Conservation (phyloP, 2,113 vertebrate species). For the Podiceps cristatus region DNA sequence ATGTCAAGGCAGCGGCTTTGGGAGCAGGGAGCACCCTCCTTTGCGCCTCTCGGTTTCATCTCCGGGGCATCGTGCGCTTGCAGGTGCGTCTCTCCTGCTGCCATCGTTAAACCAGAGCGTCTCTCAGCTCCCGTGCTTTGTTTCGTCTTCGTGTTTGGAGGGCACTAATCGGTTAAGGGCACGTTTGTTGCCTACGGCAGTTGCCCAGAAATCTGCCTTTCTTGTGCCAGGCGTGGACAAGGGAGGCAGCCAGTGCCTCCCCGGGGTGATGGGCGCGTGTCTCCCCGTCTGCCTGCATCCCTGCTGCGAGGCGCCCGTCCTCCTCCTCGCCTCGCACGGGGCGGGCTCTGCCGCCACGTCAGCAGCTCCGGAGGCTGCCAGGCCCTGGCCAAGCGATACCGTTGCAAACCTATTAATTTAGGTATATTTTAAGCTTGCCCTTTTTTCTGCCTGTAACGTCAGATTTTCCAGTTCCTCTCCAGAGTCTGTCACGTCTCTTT, state of each 20-base stretch:
- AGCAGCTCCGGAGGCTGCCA: not conserved
- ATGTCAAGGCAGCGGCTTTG: not conserved
- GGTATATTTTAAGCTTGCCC: not conserved
- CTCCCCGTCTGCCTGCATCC: not conserved
- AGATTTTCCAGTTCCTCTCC: not conserved
- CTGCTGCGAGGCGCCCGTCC: not conserved
- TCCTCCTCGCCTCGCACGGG: not conserved
- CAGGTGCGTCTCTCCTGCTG: not conserved
- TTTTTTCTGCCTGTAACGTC: not conserved
- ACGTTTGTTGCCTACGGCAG: accelerated
- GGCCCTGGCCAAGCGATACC: not conserved
- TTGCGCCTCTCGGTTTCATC: not conserved
- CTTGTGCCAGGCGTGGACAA: accelerated
- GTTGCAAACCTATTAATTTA: not conserved
- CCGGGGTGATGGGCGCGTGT: too few species aligned
- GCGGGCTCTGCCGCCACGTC: not conserved
- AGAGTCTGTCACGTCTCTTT: not conserved
- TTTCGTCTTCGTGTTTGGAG: not conserved
- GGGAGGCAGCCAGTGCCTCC: not conserved
- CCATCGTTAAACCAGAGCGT: accelerated
- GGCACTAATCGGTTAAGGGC: not conserved
- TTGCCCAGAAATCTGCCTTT: not conserved
- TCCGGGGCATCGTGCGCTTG: not conserved
- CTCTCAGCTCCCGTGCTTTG: not conserved
- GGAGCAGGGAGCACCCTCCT: not conserved